Conservation (phyloP, 2,888 invertebrate species). For the Agriopis marginaria region DNA sequence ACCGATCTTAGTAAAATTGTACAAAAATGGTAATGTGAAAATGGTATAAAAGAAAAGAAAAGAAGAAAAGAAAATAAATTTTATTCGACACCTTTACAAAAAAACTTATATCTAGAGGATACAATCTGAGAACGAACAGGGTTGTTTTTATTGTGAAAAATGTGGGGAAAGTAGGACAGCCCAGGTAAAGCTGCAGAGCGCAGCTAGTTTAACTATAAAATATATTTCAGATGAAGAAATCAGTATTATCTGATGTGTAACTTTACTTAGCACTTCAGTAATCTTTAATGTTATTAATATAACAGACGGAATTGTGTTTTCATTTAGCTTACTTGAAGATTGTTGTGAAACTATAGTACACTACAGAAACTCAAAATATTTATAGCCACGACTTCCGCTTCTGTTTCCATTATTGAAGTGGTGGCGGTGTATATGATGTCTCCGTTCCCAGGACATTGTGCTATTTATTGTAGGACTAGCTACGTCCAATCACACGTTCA, state of each 20-base stretch:
- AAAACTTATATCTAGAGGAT: too few relatives aligned
- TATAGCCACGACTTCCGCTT: slow-evolving; percentile 36
- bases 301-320: slow-evolving; percentile 6
- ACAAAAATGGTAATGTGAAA: too few relatives aligned
- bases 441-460: slow-evolving; percentile 9
- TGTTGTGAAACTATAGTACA: slow-evolving; percentile 4
- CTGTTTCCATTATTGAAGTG: slow-evolving; percentile 22
- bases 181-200: too few relatives aligned
- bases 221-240: not conserved
- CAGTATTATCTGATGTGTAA: not conserved
- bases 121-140: too few relatives aligned
- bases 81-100: too few relatives aligned
- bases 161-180: too few relatives aligned
- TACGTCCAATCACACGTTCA: not conserved
- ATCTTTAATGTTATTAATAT: slow-evolving; percentile 4
- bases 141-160: too few relatives aligned
- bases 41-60: too few relatives aligned
- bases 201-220: not conserved
- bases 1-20: not conserved
- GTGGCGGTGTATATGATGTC: not conserved
- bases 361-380: slow-evolving; percentile 37
- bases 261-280: not conserved
- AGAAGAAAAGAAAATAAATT: too few relatives aligned
- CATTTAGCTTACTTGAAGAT: slow-evolving; percentile 5
- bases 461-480: not conserved